These are phyloP conservation scores for Scolopax rusticola DNA, from an alignment of 2,797 vertebrate genomes.

Conservation along the genomic window DNA sequence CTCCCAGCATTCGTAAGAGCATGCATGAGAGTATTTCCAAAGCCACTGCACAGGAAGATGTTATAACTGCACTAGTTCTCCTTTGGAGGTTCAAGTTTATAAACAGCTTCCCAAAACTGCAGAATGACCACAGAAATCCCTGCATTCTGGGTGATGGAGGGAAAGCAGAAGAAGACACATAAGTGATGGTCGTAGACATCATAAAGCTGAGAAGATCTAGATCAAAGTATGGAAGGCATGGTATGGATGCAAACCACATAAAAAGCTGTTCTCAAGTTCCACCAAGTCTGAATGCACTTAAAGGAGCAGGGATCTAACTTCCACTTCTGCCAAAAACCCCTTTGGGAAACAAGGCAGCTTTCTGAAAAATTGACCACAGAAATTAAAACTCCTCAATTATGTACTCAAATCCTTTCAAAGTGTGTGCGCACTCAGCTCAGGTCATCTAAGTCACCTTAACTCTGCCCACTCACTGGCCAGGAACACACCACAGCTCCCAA, in stretches of 20 bases:
- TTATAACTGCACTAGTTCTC: not conserved
- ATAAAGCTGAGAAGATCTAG: not conserved
- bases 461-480: conserved; percentile 47
- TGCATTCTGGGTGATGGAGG: not conserved
- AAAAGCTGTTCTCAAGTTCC: conserved; percentile 59
- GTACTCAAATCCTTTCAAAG: conserved; percentile 49
- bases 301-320: conserved; percentile 53
- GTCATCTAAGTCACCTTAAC: conserved; percentile 45
- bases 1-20: not conserved
- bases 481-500: not conserved
- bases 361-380: conserved; percentile 67
- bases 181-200: not conserved
- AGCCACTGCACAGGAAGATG: not conserved
- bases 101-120: not conserved
- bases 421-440: not conserved
- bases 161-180: not conserved
- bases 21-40: not conserved
- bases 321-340: conserved; percentile 58
- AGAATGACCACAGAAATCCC: not conserved
- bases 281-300: conserved; percentile 62
- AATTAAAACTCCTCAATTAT: conserved; percentile 63
- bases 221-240: conserved; percentile 45
- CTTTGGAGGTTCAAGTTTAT: not conserved
- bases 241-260: conserved; percentile 44
- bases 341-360: conserved; percentile 61